phyloP scores from a whole-genome alignment of 2,113 vertebrate species.

The Saimiri boliviensis region DNA sequence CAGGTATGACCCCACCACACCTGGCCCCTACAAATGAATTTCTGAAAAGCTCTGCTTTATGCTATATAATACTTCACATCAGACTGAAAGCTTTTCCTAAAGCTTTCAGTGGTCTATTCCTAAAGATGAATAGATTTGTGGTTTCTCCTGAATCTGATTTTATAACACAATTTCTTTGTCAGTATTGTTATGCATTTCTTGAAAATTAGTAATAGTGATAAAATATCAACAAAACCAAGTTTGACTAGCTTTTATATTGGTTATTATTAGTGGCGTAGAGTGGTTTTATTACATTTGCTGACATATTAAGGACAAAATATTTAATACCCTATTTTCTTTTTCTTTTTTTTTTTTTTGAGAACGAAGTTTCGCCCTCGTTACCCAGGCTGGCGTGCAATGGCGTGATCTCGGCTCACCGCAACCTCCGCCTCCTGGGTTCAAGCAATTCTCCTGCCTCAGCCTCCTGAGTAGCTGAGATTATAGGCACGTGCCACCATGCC shows the following conservation, averaged over 20 bases:
- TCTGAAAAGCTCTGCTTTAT: background rate
- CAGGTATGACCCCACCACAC: too few species aligned
- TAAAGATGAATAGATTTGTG: background rate
- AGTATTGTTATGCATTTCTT: background rate
- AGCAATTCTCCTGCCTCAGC: too few species aligned
- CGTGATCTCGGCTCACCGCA: too few species aligned
- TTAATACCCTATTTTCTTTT: constrained; percentile 12
- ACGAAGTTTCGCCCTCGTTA: too few species aligned
- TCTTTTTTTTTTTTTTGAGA: too few species aligned
- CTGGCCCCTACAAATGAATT: background rate
- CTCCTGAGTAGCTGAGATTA: too few species aligned
- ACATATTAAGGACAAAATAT: constrained; percentile 3
- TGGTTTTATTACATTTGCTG: background rate
- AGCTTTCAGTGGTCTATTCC: too few species aligned
- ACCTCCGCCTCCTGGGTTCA: too few species aligned
- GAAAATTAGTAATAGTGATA: constrained; percentile 45
- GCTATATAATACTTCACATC: background rate
- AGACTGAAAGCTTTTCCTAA: constrained; percentile 29
- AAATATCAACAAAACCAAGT: constrained; percentile 1
- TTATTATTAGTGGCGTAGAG: constrained; percentile 23
- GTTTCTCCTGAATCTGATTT: constrained; percentile 27
- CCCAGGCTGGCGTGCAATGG: too few species aligned
- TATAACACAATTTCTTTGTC: background rate
- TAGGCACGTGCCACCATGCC: too few species aligned
- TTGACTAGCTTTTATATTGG: background rate